Percentiles rank a stretch among this genome's conserved stretches.
phyloP scores from a whole-genome alignment of 2,888 invertebrate genomes.

The Phasia obesa region DNA sequence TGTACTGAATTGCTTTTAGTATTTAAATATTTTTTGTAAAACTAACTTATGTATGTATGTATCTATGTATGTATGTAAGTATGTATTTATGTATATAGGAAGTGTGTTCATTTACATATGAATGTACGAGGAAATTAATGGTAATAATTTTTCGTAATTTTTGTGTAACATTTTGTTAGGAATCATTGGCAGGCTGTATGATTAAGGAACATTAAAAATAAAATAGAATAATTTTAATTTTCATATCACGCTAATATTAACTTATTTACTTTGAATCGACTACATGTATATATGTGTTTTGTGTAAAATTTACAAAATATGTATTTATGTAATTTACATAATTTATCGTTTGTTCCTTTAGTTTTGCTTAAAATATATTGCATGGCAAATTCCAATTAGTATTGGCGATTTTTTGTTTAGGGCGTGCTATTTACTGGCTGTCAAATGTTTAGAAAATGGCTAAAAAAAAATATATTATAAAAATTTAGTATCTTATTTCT shows the following conservation, averaged over 20 bases:
- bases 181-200: not conserved
- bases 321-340: slow-evolving; percentile 41
- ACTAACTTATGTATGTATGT: no score
- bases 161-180: not conserved
- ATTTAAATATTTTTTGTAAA: no score
- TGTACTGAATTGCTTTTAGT: not conserved
- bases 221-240: not conserved
- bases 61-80: no score
- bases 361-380: slow-evolving; percentile 29
- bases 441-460: slow-evolving; percentile 30
- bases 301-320: slow-evolving; percentile 9
- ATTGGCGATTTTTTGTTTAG: slow-evolving; percentile 45
- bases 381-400: slow-evolving; percentile 63
- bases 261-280: not conserved
- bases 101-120: no score
- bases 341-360: slow-evolving; percentile 3
- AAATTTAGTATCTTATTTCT: no score
- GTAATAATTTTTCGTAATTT: no score
- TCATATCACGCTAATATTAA: not conserved
- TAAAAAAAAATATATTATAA: not conserved
- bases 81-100: no score
- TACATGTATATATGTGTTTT: slow-evolving; percentile 1
- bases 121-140: no score
- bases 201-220: not conserved
- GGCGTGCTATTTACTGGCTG: slow-evolving; percentile 46